A percentile compares a stretch with the other conserved stretches of the same genome.
These are phyloP conservation scores for Scolopax mira DNA, from an alignment of 2,113 vertebrate species.

Conservation along the genomic window DNA sequence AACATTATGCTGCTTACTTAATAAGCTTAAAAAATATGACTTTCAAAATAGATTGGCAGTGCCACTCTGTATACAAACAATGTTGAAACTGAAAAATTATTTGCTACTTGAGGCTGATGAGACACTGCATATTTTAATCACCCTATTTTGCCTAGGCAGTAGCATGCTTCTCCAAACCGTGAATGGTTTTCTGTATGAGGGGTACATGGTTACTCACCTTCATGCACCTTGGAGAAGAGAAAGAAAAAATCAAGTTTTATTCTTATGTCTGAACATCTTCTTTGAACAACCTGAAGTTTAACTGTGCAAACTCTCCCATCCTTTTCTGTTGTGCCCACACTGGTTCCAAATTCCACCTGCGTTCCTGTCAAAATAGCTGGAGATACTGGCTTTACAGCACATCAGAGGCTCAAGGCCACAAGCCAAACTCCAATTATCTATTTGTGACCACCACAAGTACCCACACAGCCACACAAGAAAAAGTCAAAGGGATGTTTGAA, in stretches of 20 bases:
- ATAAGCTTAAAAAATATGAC: neutral
- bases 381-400: neutral
- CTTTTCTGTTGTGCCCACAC: neutral
- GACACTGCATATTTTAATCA: slow-evolving; percentile 4
- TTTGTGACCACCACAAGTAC: neutral
- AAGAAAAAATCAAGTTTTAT: neutral
- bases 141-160: neutral
- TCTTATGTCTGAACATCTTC: neutral
- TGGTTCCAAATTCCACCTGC: neutral
- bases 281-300: neutral
- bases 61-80: neutral
- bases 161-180: neutral
- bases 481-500: neutral
- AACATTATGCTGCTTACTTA: neutral
- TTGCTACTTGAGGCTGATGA: neutral
- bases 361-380: neutral
- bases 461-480: neutral
- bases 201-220: neutral
- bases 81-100: neutral
- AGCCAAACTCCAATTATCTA: neutral
- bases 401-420: neutral
- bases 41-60: neutral
- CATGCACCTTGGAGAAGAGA: neutral
- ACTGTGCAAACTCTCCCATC: neutral
- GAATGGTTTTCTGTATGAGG: neutral